Base-by-base conservation (phyloP, 1,140 invertebrate species). In the Maconellicoccus hirsutus region DNA sequence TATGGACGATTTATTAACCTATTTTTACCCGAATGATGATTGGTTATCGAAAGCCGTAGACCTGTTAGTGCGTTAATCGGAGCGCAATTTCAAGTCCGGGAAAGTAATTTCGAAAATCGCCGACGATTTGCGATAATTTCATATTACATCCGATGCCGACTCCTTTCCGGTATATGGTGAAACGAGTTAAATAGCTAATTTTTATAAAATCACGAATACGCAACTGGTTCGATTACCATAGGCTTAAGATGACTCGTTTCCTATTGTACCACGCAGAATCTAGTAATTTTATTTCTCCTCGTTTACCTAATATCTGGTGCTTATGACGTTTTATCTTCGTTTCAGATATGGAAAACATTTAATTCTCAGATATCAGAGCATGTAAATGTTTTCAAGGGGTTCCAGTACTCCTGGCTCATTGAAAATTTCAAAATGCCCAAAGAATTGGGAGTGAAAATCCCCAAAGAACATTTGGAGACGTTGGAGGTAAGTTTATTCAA, bases 1-100 rank as follows among this genome's bases (percentile, higher is more conserved):
- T 52, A 52, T 52, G n/a, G 42, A 52, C 42, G 42, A 52, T 52
- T 52, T 52, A 52, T 52, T 52, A 52, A 52, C 42, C 42, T 52
- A 52, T 52, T 52, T 52, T 52, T 16, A 52, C n/a, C 42, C 6
- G 42, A 14, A 19, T 52, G 42, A 52, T 52, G 6, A 16, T 6
- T 52, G 6, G 4, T 52, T 19, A 19, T 52, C 16, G 42, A 52
- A 52, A 52, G 42, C 42, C 16, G 42, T 33, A 33, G 29, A 52
- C n/a, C 16, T 8, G 42, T 19, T 19, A 52, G n/a, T 16, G 42
- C 29, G 12, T 12, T 52, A 52, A 52, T 19, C 12, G n/a, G 42
- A 52, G 4, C 16, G 42, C 42, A 52, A 52, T 52, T 52, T 19
- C 12, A 52, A 52, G n/a, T 52, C 42, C 42, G 42, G 42, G 42